Conservation (phyloP, 2,888 invertebrate genomes). For the Falcaria lacertinaria region DNA sequence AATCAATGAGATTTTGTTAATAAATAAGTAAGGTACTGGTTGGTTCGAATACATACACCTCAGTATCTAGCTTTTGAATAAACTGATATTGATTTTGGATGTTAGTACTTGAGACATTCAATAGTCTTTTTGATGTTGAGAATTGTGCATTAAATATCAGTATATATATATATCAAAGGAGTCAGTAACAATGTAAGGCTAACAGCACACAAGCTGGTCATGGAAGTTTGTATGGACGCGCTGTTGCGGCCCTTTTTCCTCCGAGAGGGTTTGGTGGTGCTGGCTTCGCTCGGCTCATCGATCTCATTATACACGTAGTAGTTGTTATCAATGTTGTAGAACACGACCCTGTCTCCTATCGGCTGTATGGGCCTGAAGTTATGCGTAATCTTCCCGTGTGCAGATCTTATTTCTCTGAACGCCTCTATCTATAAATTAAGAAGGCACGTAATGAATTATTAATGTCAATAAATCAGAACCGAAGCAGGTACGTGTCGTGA, state of each 20-base stretch:
- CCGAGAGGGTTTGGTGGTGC: constrained; percentile 25
- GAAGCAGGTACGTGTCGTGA: constrained; percentile 1
- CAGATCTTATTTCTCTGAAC: constrained; percentile 84
- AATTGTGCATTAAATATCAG: too few relatives aligned
- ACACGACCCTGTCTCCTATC: constrained; percentile 83
- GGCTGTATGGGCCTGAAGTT: constrained; percentile 92
- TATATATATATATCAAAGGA: too few relatives aligned
- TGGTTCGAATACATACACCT: too few relatives aligned
- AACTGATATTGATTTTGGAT: too few relatives aligned
- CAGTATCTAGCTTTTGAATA: too few relatives aligned
- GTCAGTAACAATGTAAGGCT: constrained; percentile 16
- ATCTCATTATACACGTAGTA: constrained; percentile 68
- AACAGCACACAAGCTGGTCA: constrained; percentile 12
- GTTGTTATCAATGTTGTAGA: constrained; percentile 75
- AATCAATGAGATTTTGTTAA: too few relatives aligned
- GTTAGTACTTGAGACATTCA: too few relatives aligned
- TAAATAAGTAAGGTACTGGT: too few relatives aligned
- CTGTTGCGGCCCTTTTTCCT: constrained; percentile 40
- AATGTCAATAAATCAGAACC: neutral
- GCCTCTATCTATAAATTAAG: constrained; percentile 82
- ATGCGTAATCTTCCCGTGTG: constrained; percentile 84
- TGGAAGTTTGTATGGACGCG: constrained; percentile 11
- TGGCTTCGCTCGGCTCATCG: constrained; percentile 48
- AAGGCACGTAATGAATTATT: constrained; percentile 5
- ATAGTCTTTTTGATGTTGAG: too few relatives aligned